These are phyloP conservation scores for Pterostichus madidus DNA, from an alignment of 2,888 invertebrate genomes.

Conservation along the genomic window DNA sequence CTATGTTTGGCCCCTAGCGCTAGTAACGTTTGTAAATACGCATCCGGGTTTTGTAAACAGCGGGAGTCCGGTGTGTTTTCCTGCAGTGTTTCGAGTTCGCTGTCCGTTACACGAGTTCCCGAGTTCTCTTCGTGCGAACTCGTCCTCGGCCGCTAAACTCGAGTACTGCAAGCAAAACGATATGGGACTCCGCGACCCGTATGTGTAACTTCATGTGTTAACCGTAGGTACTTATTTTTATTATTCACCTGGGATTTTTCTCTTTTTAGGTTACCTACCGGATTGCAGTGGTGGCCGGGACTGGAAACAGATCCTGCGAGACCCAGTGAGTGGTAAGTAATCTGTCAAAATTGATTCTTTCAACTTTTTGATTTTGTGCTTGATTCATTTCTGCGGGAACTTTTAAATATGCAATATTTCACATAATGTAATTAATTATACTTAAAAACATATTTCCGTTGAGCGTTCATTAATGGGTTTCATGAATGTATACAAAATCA, in stretches of 20 bases:
- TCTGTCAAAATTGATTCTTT: conserved; percentile 17
- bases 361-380: not conserved
- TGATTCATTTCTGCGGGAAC: too few species aligned
- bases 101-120: not conserved
- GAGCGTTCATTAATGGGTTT: too few species aligned
- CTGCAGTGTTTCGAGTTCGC: conserved; percentile 14
- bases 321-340: conserved; percentile 3
- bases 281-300: not conserved
- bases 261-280: not conserved
- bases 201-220: too few species aligned
- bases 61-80: conserved; percentile 19
- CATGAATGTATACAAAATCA: too few species aligned
- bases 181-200: not conserved
- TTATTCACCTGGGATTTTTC: conserved; percentile 39
- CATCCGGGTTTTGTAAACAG: conserved; percentile 1
- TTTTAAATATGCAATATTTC: too few species aligned
- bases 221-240: not conserved
- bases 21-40: not conserved
- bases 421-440: too few species aligned
- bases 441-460: too few species aligned
- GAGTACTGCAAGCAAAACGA: conserved; percentile 1
- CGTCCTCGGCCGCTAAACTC: not conserved
- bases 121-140: conserved; percentile 4
- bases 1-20: too few species aligned
- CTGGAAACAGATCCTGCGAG: not conserved